Evolutionary conservation across 1,140 invertebrate genomes (phyloP).

Genomic region (Drosophila aff.): DNA sequence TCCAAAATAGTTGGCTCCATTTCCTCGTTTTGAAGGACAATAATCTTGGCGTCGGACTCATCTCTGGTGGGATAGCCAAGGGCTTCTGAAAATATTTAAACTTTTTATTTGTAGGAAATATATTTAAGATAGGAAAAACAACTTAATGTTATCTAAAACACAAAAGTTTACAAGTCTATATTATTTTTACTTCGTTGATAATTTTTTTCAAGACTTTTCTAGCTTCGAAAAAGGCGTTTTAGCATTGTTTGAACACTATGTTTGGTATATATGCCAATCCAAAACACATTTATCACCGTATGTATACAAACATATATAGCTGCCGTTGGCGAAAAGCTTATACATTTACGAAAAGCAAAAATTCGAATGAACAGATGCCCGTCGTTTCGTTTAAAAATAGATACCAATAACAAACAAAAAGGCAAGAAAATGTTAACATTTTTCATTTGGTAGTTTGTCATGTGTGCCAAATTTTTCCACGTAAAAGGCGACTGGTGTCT

Average conservation of each 20-base stretch:
- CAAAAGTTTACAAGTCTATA: too few relatives aligned
- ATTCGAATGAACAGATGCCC: conserved; percentile 43
- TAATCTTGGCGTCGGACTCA: conserved; percentile 52
- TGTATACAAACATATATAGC: conserved; percentile 17
- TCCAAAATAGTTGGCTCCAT: conserved; percentile 70
- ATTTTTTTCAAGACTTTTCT: too few relatives aligned
- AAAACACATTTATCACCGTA: conserved; percentile 24
- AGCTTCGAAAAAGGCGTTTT: background rate
- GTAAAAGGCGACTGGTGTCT: background rate
- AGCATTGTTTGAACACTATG: conserved; percentile 19
- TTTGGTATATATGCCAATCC: conserved; percentile 28
- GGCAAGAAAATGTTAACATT: conserved; percentile 29
- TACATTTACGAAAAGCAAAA: conserved; percentile 46
- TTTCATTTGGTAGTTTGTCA: conserved; percentile 32
- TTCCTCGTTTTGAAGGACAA: conserved; percentile 60
- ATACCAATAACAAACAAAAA: conserved; percentile 51
- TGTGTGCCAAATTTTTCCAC: conserved; percentile 32
- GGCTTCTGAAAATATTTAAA: conserved; percentile 16
- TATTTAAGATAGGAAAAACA: background rate
- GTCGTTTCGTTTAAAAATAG: conserved; percentile 52
- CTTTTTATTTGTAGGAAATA: background rate
- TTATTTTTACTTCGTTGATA: too few relatives aligned
- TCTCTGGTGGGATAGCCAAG: conserved; percentile 39
- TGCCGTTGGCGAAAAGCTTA: conserved; percentile 35
- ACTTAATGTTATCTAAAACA: too few relatives aligned